These are phyloP conservation scores for Lycaena phlaeas DNA, from an alignment of 2,888 invertebrate species.

Conservation along the genomic window DNA sequence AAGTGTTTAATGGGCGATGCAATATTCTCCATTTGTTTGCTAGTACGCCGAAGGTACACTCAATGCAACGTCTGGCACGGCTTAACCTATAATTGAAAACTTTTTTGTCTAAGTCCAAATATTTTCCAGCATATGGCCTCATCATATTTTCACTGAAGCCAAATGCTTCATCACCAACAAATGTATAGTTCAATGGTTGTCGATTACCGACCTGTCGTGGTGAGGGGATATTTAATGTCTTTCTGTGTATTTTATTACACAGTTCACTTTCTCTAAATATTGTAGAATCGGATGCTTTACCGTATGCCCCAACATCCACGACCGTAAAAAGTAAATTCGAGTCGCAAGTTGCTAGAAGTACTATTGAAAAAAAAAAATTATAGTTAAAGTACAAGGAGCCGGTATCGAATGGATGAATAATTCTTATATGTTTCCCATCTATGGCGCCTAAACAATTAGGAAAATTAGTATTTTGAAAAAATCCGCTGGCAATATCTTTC, in stretches of 20 bases:
- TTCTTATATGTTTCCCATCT: conserved; percentile 18
- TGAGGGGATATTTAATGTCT: conserved; percentile 19
- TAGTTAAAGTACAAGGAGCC: conserved; percentile 22
- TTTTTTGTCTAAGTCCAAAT: conserved; percentile 16
- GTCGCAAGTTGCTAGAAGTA: conserved; percentile 21
- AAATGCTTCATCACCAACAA: conserved; percentile 21
- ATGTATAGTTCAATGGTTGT: conserved; percentile 19
- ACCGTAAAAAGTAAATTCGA: conserved; percentile 23
- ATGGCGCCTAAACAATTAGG: conserved; percentile 20
- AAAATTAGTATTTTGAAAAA: conserved; percentile 21
- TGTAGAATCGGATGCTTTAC: conserved; percentile 21
- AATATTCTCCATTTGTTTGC: conserved; percentile 22
- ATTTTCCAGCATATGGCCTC: conserved; percentile 17
- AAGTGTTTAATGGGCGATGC: conserved; percentile 16
- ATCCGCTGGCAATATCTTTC: conserved; percentile 21
- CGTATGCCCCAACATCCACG: conserved; percentile 23
- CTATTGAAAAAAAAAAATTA: conserved; percentile 19
- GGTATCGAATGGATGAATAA: conserved; percentile 18
- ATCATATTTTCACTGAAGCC: conserved; percentile 18
- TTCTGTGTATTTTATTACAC: conserved; percentile 20
- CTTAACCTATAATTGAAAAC: conserved; percentile 16
- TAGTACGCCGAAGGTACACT: conserved; percentile 18
- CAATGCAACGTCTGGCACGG: conserved; percentile 16
- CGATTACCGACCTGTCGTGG: conserved; percentile 19
- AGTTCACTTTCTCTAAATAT: conserved; percentile 21